phyloP scores from a whole-genome alignment of 2,888 invertebrate genomes.

The Bruchidius siliquastri region DNA sequence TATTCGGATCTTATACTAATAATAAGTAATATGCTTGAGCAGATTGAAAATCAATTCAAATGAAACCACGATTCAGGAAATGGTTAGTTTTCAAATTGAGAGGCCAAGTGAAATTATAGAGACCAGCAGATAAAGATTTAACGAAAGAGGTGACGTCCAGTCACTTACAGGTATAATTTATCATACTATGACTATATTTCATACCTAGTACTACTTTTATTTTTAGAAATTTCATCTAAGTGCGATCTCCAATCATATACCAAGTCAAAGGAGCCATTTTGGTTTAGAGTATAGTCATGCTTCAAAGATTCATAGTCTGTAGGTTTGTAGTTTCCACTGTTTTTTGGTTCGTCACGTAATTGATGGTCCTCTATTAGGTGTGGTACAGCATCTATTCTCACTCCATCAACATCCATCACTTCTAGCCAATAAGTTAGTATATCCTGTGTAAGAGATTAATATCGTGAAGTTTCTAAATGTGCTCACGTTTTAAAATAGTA shows the following conservation, averaged over 20 bases:
- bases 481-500: no score
- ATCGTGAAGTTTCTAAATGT: no score
- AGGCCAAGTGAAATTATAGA: no score
- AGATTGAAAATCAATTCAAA: no score
- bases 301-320: slow-evolving; percentile 49
- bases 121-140: no score
- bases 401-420: slow-evolving; percentile 77
- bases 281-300: slow-evolving; percentile 60
- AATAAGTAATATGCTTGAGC: no score
- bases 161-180: no score
- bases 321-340: slow-evolving; percentile 7
- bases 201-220: slow-evolving; percentile 39
- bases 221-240: slow-evolving; percentile 53
- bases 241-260: slow-evolving; percentile 62
- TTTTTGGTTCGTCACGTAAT: slow-evolving; percentile 45
- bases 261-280: slow-evolving; percentile 58
- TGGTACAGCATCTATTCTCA: slow-evolving; percentile 73
- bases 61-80: no score
- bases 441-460: slow-evolving; percentile 47
- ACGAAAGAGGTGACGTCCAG: no score
- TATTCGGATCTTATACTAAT: no score
- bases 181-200: not conserved
- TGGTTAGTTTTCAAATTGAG: no score
- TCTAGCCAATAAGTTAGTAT: slow-evolving; percentile 75
- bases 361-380: slow-evolving; percentile 44